These are phyloP conservation scores for Crenuchus spilurus DNA, from an alignment of 2,797 vertebrate genomes.

Conservation along the genomic window DNA sequence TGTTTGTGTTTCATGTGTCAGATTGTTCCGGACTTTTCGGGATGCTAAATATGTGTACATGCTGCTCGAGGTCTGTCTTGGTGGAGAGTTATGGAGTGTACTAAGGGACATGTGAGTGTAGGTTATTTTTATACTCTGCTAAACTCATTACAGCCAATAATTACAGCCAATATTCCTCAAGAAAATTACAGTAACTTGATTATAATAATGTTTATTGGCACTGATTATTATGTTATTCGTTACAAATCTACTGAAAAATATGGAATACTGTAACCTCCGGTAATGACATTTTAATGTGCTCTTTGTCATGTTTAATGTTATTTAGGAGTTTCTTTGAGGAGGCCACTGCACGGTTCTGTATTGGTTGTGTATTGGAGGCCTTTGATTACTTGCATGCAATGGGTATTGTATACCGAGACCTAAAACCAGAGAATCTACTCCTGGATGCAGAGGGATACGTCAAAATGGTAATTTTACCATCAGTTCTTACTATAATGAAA, in stretches of 20 bases:
- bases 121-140: conserved; percentile 43
- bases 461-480: conserved; percentile 72
- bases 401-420: conserved; percentile 78
- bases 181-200: conserved; percentile 23
- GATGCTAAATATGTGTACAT: conserved; percentile 80
- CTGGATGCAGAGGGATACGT: conserved; percentile 76
- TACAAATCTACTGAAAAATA: background rate
- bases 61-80: conserved; percentile 82
- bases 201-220: background rate
- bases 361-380: conserved; percentile 77
- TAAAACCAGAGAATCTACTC: conserved; percentile 81
- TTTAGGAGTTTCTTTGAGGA: conserved; percentile 78
- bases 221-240: conserved; percentile 22
- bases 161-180: conserved; percentile 1
- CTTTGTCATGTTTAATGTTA: conserved; percentile 33
- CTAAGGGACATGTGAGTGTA: conserved; percentile 82
- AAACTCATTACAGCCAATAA: conserved; percentile 14
- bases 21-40: conserved; percentile 80
- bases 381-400: conserved; percentile 77
- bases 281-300: background rate
- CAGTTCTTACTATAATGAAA: background rate
- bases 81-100: conserved; percentile 82
- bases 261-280: conserved; percentile 1
- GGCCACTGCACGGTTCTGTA: conserved; percentile 76
- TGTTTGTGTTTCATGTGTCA: conserved; percentile 54